phyloP scores from a whole-genome alignment of 1,140 invertebrate species.

The Macrotrachela quadricornifera region DNA sequence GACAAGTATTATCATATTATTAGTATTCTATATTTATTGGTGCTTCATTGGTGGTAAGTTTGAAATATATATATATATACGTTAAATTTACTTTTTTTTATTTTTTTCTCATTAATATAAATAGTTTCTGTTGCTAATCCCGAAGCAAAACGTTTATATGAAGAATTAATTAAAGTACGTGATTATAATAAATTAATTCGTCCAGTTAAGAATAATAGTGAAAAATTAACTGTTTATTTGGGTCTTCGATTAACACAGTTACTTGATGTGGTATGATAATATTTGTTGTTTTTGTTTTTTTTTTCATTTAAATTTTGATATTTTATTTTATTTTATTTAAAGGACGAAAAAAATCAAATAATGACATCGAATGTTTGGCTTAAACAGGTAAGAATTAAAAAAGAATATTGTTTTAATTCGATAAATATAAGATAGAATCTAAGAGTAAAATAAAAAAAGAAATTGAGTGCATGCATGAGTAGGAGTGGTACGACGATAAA shows the following conservation, averaged over 20 bases:
- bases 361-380: slow-evolving; percentile 85
- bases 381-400: slow-evolving; percentile 52
- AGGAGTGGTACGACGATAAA: slow-evolving; percentile 26
- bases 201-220: slow-evolving; percentile 68
- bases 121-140: slow-evolving; percentile 12
- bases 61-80: no score
- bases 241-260: slow-evolving; percentile 75
- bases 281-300: background rate
- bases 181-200: slow-evolving; percentile 74
- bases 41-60: no score
- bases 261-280: slow-evolving; percentile 77
- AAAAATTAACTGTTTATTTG: slow-evolving; percentile 72
- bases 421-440: background rate
- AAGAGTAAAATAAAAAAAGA: background rate
- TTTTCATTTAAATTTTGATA: background rate
- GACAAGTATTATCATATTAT: no score
- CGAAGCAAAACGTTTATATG: slow-evolving; percentile 31
- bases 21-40: no score
- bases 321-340: slow-evolving; percentile 10
- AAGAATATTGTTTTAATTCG: background rate
- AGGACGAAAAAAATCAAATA: slow-evolving; percentile 74
- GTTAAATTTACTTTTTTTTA: no score
- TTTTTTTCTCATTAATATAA: no score
- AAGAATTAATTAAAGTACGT: slow-evolving; percentile 46
- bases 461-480: background rate